Evolutionary conservation across 1,140 invertebrate species (phyloP).

Genomic region (Cotesia chilonis): DNA sequence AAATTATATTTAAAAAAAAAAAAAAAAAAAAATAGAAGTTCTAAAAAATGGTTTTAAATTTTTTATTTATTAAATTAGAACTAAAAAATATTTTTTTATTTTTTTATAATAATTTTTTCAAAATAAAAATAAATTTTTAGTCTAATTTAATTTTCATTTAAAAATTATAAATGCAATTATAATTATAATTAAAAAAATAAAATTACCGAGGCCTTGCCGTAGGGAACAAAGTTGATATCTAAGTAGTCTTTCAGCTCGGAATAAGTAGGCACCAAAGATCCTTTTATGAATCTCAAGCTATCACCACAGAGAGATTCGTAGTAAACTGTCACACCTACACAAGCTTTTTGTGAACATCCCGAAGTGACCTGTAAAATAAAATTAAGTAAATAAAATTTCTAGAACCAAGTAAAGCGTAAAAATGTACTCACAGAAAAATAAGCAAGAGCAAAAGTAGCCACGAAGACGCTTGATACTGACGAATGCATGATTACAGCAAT

Average conservation of each 20-base stretch:
- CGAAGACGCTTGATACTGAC: not conserved
- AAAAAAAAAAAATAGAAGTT: too few species aligned
- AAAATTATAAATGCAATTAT: not conserved
- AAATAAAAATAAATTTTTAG: too few species aligned
- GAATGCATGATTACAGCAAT: not conserved
- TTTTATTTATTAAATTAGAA: too few species aligned
- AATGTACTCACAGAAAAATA: not conserved
- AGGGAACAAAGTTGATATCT: conserved; percentile 72
- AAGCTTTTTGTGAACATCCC: not conserved
- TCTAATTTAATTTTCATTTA: too few species aligned
- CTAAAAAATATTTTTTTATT: too few species aligned
- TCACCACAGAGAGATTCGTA: conserved; percentile 86
- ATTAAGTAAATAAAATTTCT: not conserved
- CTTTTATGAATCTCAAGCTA: conserved; percentile 73
- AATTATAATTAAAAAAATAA: not conserved
- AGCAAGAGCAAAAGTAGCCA: not conserved
- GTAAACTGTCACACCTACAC: conserved; percentile 66
- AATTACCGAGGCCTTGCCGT: conserved; percentile 79
- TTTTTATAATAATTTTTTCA: too few species aligned
- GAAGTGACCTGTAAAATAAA: not conserved
- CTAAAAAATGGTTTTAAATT: too few species aligned
- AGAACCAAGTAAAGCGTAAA: not conserved
- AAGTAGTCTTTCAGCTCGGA: conserved; percentile 63
- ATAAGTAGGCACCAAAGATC: conserved; percentile 66
- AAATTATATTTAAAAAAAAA: too few species aligned